These are phyloP conservation scores for Drosophila oshimai DNA, from an alignment of 1,140 invertebrate genomes.

Conservation along the genomic window DNA sequence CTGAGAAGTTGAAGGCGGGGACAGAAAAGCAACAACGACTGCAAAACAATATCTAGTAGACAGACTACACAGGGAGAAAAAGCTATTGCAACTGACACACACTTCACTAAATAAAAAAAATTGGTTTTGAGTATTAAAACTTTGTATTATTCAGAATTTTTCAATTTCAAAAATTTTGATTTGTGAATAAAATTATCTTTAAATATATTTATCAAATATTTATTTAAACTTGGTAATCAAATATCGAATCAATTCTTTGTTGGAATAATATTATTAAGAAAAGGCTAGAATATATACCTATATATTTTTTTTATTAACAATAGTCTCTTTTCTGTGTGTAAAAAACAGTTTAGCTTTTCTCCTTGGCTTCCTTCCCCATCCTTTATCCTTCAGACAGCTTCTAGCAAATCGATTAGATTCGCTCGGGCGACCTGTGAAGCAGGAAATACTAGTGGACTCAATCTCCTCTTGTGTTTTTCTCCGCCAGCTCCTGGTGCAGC, in stretches of 20 bases:
- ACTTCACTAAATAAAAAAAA: too few relatives aligned
- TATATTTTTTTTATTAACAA: too few relatives aligned
- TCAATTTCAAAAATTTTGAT: too few relatives aligned
- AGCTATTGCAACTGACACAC: too few relatives aligned
- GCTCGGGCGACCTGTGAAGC: conserved; percentile 20
- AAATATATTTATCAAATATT: too few relatives aligned
- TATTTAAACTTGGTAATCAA: too few relatives aligned
- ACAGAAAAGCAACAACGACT: background rate
- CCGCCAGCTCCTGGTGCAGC: conserved; percentile 11
- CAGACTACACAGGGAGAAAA: background rate
- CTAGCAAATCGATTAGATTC: conserved; percentile 50
- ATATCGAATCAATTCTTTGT: too few relatives aligned
- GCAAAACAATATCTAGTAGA: conserved; percentile 1
- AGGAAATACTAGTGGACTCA: background rate
- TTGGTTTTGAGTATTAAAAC: too few relatives aligned
- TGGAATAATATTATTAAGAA: too few relatives aligned
- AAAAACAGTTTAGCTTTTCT: background rate
- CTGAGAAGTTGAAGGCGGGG: conserved; percentile 9
- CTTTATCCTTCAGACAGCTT: background rate
- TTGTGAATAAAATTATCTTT: too few relatives aligned
- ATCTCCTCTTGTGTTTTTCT: background rate
- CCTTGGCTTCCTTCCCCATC: background rate
- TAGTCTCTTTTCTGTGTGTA: background rate
- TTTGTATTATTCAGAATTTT: too few relatives aligned
- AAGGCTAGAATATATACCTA: too few relatives aligned